These are phyloP conservation scores for Eilema sororculum DNA, from an alignment of 2,888 invertebrate species.

Conservation along the genomic window DNA sequence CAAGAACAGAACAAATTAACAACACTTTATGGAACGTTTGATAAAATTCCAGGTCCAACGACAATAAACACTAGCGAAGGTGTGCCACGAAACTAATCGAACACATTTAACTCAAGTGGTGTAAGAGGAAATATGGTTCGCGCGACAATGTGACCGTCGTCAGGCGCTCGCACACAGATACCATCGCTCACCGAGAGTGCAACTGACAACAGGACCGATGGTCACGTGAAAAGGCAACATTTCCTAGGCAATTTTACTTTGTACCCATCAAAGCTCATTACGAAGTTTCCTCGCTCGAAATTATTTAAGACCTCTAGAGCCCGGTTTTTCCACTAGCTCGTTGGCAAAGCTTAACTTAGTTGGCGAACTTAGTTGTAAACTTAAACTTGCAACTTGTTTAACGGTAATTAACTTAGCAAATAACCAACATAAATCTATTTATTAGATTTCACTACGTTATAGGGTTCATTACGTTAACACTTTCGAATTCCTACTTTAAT, in stretches of 20 bases:
- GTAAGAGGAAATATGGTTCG: not conserved
- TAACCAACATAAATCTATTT: constrained; percentile 1
- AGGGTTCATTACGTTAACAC: not conserved
- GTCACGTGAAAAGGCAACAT: not conserved
- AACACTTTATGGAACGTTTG: not conserved
- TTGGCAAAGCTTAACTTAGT: not conserved
- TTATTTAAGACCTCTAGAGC: not conserved
- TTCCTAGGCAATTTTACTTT: not conserved
- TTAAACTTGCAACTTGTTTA: constrained; percentile 1
- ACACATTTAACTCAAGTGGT: not conserved
- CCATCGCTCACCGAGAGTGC: not conserved
- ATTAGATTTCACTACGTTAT: not conserved
- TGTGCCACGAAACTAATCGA: not conserved
- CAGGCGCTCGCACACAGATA: not conserved
- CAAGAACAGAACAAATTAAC: not conserved
- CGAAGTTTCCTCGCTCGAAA: not conserved
- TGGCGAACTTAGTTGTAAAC: not conserved
- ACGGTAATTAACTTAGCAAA: constrained; percentile 1
- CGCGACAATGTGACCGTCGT: not conserved
- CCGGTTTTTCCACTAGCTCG: not conserved
- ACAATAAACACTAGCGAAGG: not conserved
- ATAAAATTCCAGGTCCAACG: not conserved
- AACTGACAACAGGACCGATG: not conserved
- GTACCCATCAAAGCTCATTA: constrained; percentile 1
- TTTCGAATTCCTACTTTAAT: not conserved